Evolutionary conservation across 2,888 invertebrate genomes (phyloP).

Genomic region (Schizotus pectinicornis): DNA sequence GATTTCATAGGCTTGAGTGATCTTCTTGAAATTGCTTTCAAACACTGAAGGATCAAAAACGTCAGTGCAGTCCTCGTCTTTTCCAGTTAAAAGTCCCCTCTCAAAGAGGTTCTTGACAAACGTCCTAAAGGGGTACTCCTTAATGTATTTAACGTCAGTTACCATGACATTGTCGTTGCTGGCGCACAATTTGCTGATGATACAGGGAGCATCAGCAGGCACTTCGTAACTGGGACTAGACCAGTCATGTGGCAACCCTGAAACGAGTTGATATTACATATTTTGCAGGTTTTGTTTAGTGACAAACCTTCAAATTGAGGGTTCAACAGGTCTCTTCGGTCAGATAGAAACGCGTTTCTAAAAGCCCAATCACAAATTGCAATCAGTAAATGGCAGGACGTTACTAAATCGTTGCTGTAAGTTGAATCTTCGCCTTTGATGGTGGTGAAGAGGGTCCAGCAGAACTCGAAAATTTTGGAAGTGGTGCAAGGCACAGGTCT

Average conservation of each 20-base stretch:
- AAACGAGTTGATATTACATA: slow-evolving; percentile 25
- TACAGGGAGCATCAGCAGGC: slow-evolving; percentile 76
- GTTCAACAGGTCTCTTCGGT: slow-evolving; percentile 86
- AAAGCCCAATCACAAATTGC: slow-evolving; percentile 92
- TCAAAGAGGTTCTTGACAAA: slow-evolving; percentile 79
- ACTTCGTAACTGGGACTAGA: slow-evolving; percentile 62
- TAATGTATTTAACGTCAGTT: slow-evolving; percentile 90
- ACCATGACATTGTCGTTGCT: slow-evolving; percentile 58
- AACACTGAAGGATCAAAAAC: slow-evolving; percentile 81
- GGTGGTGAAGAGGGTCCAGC: slow-evolving; percentile 92
- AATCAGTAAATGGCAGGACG: slow-evolving; percentile 89
- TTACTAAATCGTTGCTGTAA: slow-evolving; percentile 91
- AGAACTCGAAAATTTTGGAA: slow-evolving; percentile 87
- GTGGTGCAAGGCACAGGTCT: slow-evolving; percentile 80
- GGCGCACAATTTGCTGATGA: slow-evolving; percentile 62
- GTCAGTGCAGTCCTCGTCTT: slow-evolving; percentile 71
- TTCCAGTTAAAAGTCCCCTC: slow-evolving; percentile 77
- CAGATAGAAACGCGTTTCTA: slow-evolving; percentile 81
- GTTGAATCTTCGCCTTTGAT: slow-evolving; percentile 86
- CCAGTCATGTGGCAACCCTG: slow-evolving; percentile 78
- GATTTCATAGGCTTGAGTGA: slow-evolving; percentile 88
- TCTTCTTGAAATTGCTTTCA: slow-evolving; percentile 83
- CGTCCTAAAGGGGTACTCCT: slow-evolving; percentile 84
- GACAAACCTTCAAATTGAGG: slow-evolving; percentile 75
- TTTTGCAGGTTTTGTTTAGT: no score